A percentile compares a stretch with the other conserved stretches of the same genome.
phyloP scores from a whole-genome alignment of 2,113 vertebrate genomes.

The Alligator sinensis region DNA sequence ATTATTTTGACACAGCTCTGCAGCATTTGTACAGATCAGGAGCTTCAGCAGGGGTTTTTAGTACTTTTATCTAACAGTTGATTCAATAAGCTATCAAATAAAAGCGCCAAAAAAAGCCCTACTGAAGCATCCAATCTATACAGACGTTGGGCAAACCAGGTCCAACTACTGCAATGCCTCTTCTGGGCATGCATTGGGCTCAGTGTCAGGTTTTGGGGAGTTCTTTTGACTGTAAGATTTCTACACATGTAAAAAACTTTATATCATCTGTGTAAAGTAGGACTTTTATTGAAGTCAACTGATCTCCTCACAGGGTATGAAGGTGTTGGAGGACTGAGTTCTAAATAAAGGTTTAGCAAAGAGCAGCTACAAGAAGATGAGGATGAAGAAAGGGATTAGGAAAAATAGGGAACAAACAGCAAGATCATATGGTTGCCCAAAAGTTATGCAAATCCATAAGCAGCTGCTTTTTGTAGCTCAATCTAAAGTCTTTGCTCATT shows the following conservation, averaged over 20 bases:
- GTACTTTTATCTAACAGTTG: too few species aligned
- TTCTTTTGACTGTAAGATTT: too few species aligned
- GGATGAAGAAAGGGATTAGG: background rate
- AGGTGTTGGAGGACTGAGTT: background rate
- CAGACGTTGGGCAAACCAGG: too few species aligned
- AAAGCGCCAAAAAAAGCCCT: too few species aligned
- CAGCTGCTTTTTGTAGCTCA: background rate
- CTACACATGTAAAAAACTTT: background rate
- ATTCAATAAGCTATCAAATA: too few species aligned
- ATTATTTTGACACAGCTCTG: too few species aligned
- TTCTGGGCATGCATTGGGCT: too few species aligned
- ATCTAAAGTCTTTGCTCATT: background rate
- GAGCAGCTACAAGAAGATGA: background rate
- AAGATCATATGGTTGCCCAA: background rate
- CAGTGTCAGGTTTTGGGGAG: too few species aligned
- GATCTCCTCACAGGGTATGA: fast-evolving
- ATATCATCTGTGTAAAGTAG: background rate
- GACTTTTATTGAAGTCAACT: background rate
- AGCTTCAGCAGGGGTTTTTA: too few species aligned
- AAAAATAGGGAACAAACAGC: background rate
- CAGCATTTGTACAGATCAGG: too few species aligned
- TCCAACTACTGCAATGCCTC: too few species aligned
- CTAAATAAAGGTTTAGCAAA: background rate
- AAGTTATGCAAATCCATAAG: background rate
- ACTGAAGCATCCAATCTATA: too few species aligned